These are phyloP conservation scores for Latrodectus geometricus DNA, from an alignment of 1,140 invertebrate species.

Conservation along the genomic window DNA sequence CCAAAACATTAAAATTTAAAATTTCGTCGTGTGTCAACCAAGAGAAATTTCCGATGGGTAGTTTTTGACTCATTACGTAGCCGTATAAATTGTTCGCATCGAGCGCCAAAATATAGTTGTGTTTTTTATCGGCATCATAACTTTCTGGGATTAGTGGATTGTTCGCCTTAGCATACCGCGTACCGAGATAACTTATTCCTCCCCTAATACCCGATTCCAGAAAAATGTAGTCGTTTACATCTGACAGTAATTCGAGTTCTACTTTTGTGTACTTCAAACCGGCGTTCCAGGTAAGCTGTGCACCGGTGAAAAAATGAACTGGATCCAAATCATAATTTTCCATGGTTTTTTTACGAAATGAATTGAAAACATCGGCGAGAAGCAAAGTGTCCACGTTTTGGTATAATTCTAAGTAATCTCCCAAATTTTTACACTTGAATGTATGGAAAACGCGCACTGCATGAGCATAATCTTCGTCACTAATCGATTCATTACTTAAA, in stretches of 20 bases:
- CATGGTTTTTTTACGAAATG: conserved; percentile 15
- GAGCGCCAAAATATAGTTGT: not conserved
- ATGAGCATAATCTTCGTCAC: conserved; percentile 1
- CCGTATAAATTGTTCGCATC: conserved; percentile 16
- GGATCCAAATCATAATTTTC: conserved; percentile 4
- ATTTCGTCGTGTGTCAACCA: conserved; percentile 9
- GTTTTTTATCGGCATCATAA: not conserved
- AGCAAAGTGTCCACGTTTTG: conserved; percentile 12
- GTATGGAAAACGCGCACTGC: not conserved
- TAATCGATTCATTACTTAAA: not conserved
- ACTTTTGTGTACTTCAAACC: conserved; percentile 27
- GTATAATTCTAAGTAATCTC: conserved; percentile 14
- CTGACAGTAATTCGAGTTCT: conserved; percentile 14
- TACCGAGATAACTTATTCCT: not conserved
- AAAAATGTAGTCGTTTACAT: conserved; percentile 13
- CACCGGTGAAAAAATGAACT: not conserved
- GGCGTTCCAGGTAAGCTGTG: conserved; percentile 7
- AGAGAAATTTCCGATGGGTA: conserved; percentile 7
- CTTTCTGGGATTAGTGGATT: conserved; percentile 1
- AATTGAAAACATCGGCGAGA: conserved; percentile 2
- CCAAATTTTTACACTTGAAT: conserved; percentile 36
- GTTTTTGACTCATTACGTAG: not conserved
- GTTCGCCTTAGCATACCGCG: not conserved
- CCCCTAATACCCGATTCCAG: not conserved
- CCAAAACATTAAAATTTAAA: not conserved